Base-by-base conservation (phyloP, 1,140 invertebrate species). In the Lordiphosa clarofinis region DNA sequence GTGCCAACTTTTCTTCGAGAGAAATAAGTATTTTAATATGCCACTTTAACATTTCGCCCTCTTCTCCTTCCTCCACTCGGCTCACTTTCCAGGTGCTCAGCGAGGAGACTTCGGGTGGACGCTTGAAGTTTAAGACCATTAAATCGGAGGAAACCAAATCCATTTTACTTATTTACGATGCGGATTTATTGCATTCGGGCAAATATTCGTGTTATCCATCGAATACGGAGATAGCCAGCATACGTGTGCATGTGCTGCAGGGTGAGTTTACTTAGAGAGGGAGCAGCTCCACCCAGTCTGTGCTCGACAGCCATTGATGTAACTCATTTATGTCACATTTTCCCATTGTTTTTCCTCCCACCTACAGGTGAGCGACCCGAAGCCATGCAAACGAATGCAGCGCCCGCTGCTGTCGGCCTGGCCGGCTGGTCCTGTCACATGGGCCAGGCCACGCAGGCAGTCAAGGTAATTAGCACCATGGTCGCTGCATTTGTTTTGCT, bases 211-310 rank as follows among this genome's bases (percentile, higher is more conserved):
- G 90, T 65, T 87, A 89, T 64, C 90, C 90, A 63, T 88, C 89
- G 43, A 90, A 91, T 58, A 91, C 91, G 15, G 90, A 91, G 50
- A 90, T 90, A 47, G 90, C 91, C 61, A 90, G 89, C 63, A 90
- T 92, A 63, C 89, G 90, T 49, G 91, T 92, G 24, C 91, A 92
- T 47, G 91, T 89, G 2, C 73, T 89, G 28, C 88, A 89, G 64
- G 89, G 89, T 89, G 54, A 87, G 86, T 88, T 13, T 49, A 13
- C 5, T 19, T 21, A 4, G 7, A 15, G 15, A 15, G 15, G 3
- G 15, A 15, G 15, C 15, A 15, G 15, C 15, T 15, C 3, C 1
- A 15, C 15, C 15, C 3, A 15, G 15, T 15, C 15, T 1, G 3
- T 15, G 15, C 1, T 3, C 1, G 15, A 15, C 3, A 3, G 15